Percentiles rank a stretch among this genome's conserved stretches.
Evolutionary conservation across 1,140 invertebrate species (phyloP).

Genomic region (Temnothorax nylanderi): DNA sequence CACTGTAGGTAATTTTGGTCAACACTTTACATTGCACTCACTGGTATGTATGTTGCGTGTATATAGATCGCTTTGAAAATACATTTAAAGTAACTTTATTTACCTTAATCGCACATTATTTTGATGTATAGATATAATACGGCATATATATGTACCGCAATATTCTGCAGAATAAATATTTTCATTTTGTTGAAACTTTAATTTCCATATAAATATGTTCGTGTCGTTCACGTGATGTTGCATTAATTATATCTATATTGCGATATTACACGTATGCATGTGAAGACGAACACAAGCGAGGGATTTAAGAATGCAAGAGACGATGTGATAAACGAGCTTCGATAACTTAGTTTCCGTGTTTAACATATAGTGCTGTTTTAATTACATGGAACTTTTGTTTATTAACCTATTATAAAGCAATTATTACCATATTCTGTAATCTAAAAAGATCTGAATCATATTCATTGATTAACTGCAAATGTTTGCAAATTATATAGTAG

Average conservation of each 20-base stretch:
- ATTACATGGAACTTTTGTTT: constrained; percentile 20
- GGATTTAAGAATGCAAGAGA: constrained; percentile 52
- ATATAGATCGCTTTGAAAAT: not conserved
- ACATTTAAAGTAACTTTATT: not conserved
- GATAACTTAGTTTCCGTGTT: constrained; percentile 27
- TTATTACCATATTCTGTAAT: constrained; percentile 15
- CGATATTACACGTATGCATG: not conserved
- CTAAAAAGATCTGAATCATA: not conserved
- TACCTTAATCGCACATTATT: not conserved
- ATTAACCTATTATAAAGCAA: constrained; percentile 50
- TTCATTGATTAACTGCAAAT: constrained; percentile 20
- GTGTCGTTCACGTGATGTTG: constrained; percentile 2
- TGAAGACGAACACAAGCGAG: not conserved
- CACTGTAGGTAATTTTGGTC: constrained; percentile 42
- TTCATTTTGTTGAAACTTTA: constrained; percentile 13
- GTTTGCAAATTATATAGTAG: not conserved
- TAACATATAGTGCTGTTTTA: constrained; percentile 35
- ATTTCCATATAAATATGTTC: not conserved
- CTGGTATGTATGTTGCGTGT: not conserved
- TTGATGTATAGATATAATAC: not conserved
- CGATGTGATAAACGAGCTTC: constrained; percentile 40
- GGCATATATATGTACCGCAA: not conserved
- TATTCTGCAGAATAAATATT: constrained; percentile 22
- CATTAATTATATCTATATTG: constrained; percentile 22
- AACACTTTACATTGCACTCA: not conserved